These are phyloP conservation scores for Drosophila setosimentum DNA, from an alignment of 2,888 invertebrate species.

Conservation along the genomic window DNA sequence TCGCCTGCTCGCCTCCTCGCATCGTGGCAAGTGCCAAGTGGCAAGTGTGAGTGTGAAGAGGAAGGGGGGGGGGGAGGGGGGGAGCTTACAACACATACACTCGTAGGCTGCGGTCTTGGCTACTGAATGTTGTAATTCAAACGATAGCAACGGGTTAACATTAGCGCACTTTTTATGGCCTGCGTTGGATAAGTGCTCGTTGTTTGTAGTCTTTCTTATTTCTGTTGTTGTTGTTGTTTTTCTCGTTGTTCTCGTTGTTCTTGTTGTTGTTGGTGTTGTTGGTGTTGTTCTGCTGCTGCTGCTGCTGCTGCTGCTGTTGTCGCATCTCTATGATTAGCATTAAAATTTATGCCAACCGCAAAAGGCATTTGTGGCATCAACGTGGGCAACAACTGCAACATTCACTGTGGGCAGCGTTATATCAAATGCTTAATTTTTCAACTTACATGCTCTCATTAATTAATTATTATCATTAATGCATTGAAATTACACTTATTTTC, in stretches of 20 bases:
- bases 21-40: neutral
- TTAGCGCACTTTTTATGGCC: constrained; percentile 77
- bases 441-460: neutral
- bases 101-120: constrained; percentile 41
- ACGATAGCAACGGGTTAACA: constrained; percentile 72
- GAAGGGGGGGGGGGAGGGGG: neutral
- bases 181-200: constrained; percentile 63
- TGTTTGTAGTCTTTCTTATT: constrained; percentile 30
- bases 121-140: constrained; percentile 68
- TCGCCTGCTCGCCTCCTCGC: constrained; percentile 5
- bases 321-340: constrained; percentile 68
- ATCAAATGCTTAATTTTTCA: neutral
- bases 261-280: constrained; percentile 32
- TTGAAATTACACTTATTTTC: neutral
- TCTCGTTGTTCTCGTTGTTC: constrained; percentile 33
- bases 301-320: constrained; percentile 34
- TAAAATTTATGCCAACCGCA: constrained; percentile 69
- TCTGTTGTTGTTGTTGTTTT: constrained; percentile 17
- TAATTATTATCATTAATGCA: neutral
- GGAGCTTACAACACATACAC: constrained; percentile 8
- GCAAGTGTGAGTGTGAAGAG: too few relatives aligned
- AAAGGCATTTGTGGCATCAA: constrained; percentile 56
- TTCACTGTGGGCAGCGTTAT: neutral
- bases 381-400: constrained; percentile 45
- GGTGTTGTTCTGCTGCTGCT: constrained; percentile 20